phyloP scores from a whole-genome alignment of 2,888 invertebrate species.

The Andrena hattorfiana region DNA sequence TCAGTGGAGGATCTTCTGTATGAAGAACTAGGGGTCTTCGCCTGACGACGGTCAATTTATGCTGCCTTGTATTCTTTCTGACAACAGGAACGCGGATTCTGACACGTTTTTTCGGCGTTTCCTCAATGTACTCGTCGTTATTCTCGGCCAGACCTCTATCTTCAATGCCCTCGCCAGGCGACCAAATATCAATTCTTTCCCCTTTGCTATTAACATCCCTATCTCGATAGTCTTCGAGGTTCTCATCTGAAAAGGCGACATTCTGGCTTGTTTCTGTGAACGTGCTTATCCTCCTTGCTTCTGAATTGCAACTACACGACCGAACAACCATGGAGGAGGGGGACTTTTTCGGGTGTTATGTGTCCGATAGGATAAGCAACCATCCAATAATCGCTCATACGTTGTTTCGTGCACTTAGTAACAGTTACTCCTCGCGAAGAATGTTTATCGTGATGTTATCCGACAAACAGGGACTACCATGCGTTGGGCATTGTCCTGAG shows the following conservation, averaged over 20 bases:
- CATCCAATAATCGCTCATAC: conserved; percentile 42
- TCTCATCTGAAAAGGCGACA: conserved; percentile 69
- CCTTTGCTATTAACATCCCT: conserved; percentile 25
- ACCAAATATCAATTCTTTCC: conserved; percentile 31
- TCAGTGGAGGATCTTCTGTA: conserved; percentile 51
- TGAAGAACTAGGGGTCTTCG: conserved; percentile 78
- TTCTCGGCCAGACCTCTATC: conserved; percentile 22
- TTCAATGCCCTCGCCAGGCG: conserved; percentile 32
- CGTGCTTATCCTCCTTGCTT: conserved; percentile 21
- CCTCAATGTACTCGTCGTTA: conserved; percentile 48
- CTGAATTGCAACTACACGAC: conserved; percentile 32
- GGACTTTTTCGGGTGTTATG: conserved; percentile 43
- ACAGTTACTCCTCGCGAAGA: conserved; percentile 25
- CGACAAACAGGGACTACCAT: conserved; percentile 54
- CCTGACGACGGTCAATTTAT: conserved; percentile 81
- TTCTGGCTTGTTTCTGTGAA: conserved; percentile 47
- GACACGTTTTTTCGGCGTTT: conserved; percentile 78
- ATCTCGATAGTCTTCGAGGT: conserved; percentile 50
- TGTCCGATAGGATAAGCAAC: conserved; percentile 50
- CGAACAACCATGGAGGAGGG: conserved; percentile 23
- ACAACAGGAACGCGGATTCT: conserved; percentile 83
- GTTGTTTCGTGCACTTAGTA: conserved; percentile 52
- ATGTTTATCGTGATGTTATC: conserved; percentile 43
- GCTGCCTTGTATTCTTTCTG: conserved; percentile 76
- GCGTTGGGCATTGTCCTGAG: conserved; percentile 77